phyloP scores from a whole-genome alignment of 2,113 vertebrate genomes.

The Pan troglodytes region DNA sequence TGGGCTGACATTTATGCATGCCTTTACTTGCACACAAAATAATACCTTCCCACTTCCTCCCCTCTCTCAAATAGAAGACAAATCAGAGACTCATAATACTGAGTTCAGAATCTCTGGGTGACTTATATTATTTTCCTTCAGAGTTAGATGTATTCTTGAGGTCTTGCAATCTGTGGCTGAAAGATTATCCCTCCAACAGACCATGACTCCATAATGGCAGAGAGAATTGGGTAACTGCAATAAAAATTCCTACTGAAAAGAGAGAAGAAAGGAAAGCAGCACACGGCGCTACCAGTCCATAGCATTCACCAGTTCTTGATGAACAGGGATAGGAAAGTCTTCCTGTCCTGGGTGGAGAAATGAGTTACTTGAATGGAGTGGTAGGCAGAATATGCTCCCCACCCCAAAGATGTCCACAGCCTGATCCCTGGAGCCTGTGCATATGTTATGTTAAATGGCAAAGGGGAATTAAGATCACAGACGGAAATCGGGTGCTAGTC shows the following conservation, averaged over 20 bases:
- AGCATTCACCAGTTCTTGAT: background rate
- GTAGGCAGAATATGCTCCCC: background rate
- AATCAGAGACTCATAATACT: background rate
- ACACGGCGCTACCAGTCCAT: rapidly evolving
- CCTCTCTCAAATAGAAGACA: background rate
- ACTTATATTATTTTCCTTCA: background rate
- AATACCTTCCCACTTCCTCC: background rate
- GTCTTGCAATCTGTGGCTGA: background rate
- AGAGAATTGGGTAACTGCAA: background rate
- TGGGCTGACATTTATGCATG: background rate
- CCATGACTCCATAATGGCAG: too few relatives aligned
- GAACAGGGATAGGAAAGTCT: background rate
- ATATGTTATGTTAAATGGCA: background rate
- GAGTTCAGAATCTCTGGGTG: background rate
- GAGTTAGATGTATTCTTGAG: background rate
- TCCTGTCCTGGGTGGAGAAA: background rate
- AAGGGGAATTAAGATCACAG: background rate
- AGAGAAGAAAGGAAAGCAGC: background rate
- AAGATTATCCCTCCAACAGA: rapidly evolving
- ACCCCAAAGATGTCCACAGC: background rate
- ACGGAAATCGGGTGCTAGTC: background rate
- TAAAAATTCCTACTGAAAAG: background rate
- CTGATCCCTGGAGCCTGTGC: background rate
- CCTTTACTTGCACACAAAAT: background rate
- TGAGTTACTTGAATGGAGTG: background rate